Conservation (phyloP, 2,113 vertebrate genomes). For the Xiphophorus couchianus region DNA sequence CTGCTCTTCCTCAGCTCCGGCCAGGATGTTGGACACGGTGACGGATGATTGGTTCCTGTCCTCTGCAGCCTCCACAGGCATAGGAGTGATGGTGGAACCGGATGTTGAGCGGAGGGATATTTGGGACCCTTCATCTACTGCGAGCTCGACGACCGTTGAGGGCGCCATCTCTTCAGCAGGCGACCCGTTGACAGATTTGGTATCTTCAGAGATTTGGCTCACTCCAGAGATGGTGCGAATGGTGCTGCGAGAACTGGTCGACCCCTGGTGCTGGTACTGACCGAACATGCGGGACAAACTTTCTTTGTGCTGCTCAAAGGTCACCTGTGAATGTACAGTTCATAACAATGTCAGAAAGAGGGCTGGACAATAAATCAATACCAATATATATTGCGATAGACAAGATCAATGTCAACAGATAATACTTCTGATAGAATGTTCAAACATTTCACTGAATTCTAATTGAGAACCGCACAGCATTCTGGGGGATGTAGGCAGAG, state of each 20-base stretch:
- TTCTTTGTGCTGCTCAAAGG: constrained; percentile 96
- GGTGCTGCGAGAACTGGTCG: constrained; percentile 66
- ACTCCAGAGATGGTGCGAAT: constrained; percentile 82
- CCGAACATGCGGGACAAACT: constrained; percentile 87
- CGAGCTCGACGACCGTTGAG: constrained; percentile 76
- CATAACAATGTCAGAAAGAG: neutral
- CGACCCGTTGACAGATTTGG: constrained; percentile 61
- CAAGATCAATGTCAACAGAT: no score
- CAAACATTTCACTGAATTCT: no score
- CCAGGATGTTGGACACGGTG: constrained; percentile 75
- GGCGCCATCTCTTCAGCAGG: constrained; percentile 68
- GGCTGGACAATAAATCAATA: no score
- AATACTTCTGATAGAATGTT: no score
- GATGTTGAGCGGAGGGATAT: constrained; percentile 33
- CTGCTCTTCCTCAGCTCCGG: constrained; percentile 51
- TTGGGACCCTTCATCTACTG: constrained; percentile 53
- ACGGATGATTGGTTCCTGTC: constrained; percentile 49
- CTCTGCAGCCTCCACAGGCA: constrained; percentile 28
- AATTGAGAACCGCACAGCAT: no score
- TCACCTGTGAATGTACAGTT: constrained; percentile 82
- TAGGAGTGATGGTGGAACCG: constrained; percentile 34
- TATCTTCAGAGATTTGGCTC: constrained; percentile 72
- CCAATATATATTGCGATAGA: no score
- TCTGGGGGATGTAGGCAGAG: no score
- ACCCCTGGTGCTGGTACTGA: constrained; percentile 86